Conservation (phyloP, 2,113 vertebrate genomes). For the Rhabdornis inornatus region DNA sequence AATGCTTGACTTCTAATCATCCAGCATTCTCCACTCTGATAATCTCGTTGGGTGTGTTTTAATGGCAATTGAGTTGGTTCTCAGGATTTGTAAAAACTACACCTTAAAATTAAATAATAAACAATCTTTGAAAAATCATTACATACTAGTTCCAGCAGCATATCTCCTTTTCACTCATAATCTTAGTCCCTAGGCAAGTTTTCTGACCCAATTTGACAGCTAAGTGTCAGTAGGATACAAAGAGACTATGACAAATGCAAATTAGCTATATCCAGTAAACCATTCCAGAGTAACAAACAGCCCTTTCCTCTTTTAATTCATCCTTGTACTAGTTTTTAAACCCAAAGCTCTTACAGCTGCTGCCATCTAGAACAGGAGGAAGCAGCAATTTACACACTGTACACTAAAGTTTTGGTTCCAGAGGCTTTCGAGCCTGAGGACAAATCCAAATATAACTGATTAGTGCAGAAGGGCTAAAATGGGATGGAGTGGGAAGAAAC, state of each 20-base stretch:
- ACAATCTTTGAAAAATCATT: neutral
- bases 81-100: neutral
- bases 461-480: neutral
- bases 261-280: neutral
- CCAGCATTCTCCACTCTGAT: neutral
- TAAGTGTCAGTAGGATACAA: neutral
- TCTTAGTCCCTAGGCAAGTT: neutral
- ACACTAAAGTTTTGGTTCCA: neutral
- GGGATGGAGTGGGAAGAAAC: neutral
- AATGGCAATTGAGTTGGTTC: neutral
- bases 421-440: neutral
- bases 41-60: fast-evolving
- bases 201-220: neutral
- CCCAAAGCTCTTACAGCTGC: neutral
- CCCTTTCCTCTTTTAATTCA: neutral
- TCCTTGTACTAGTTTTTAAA: neutral
- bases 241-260: neutral
- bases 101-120: neutral
- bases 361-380: neutral
- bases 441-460: neutral
- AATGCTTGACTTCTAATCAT: neutral
- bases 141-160: neutral
- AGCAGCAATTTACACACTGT: neutral
- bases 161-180: neutral
- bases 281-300: neutral